Conservation (phyloP, 2,888 invertebrate species). For the Subacronicta megacephala region DNA sequence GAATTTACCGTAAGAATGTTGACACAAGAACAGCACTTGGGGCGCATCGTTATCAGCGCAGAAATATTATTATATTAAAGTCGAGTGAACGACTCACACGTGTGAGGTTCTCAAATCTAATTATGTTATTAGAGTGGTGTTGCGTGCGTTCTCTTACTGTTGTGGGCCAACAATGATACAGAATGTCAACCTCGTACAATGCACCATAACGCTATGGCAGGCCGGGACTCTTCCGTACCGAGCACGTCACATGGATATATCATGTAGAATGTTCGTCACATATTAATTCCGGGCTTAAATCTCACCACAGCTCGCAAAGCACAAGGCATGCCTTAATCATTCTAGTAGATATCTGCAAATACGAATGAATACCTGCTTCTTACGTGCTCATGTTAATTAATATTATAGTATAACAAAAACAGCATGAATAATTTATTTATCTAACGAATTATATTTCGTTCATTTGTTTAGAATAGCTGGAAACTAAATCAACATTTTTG, state of each 20-base stretch:
- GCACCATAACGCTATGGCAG: neutral
- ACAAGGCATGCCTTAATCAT: neutral
- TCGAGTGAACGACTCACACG: conserved; percentile 24
- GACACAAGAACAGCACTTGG: conserved; percentile 27
- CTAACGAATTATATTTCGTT: neutral
- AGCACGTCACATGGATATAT: neutral
- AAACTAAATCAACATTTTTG: neutral
- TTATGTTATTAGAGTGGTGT: conserved; percentile 51
- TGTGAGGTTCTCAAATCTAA: conserved; percentile 40
- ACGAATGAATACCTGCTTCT: neutral
- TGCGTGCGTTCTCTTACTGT: conserved; percentile 34
- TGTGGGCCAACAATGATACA: neutral
- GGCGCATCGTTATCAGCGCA: conserved; percentile 28
- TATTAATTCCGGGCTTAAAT: neutral
- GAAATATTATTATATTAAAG: conserved; percentile 40
- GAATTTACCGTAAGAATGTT: conserved; percentile 31
- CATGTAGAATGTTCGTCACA: neutral
- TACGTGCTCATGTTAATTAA: neutral
- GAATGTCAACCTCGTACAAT: conserved; percentile 15
- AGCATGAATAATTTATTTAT: too few species aligned
- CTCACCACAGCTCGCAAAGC: neutral
- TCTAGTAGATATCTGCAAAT: neutral
- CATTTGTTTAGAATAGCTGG: neutral
- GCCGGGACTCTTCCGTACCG: too few species aligned
- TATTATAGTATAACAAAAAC: neutral